Conservation (phyloP, 2,113 vertebrate genomes). For the Tenrec ecaudatus region DNA sequence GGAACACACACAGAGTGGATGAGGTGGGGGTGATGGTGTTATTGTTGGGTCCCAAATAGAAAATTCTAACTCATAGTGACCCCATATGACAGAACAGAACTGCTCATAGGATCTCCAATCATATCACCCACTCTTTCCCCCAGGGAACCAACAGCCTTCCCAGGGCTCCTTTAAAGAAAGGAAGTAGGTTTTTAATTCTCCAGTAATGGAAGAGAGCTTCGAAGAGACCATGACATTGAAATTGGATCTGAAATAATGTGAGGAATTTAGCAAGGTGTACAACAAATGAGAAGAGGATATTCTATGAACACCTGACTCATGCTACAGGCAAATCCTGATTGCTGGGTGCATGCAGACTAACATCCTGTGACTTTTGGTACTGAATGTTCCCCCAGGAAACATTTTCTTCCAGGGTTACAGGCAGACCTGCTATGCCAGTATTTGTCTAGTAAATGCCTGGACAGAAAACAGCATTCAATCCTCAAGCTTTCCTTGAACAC, state of each 20-base stretch:
- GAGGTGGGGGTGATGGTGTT: too few species aligned
- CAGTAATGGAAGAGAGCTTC: not conserved
- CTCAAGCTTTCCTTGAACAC: not conserved
- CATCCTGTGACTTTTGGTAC: not conserved
- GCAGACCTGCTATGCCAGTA: too few species aligned
- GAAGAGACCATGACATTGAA: not conserved
- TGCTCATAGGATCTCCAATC: too few species aligned
- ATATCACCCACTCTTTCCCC: too few species aligned
- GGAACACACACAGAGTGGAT: too few species aligned
- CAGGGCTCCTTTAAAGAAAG: not conserved
- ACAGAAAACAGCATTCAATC: not conserved
- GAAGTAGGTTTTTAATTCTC: not conserved
- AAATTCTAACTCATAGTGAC: too few species aligned
- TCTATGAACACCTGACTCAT: not conserved
- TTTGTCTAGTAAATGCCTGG: not conserved
- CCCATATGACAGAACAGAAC: too few species aligned
- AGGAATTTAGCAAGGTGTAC: not conserved
- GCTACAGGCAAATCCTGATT: not conserved
- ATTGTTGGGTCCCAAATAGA: too few species aligned
- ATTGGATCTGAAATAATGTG: not conserved
- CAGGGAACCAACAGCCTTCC: too few species aligned
- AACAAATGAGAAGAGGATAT: not conserved
- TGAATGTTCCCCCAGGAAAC: not conserved
- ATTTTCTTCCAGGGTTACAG: not conserved
- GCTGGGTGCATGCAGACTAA: not conserved